Conservation (phyloP, 2,797 vertebrate genomes). For the Falco concolor region DNA sequence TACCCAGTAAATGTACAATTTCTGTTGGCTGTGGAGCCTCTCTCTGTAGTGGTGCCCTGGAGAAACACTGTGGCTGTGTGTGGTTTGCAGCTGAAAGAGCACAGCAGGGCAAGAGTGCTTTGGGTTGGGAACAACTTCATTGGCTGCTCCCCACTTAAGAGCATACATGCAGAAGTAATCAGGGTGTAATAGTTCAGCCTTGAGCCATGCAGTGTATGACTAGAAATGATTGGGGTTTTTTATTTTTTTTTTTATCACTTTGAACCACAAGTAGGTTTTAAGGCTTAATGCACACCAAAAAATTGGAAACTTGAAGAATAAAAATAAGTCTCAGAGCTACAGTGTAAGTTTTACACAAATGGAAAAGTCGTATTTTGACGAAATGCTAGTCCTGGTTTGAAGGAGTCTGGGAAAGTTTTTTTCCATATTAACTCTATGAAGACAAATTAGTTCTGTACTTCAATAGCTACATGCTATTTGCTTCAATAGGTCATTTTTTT, state of each 20-base stretch:
- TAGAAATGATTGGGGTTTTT: neutral
- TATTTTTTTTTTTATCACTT: neutral
- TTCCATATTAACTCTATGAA: neutral
- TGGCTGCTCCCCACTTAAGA: neutral
- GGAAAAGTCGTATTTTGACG: neutral
- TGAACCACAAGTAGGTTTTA: neutral
- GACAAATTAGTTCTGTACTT: neutral
- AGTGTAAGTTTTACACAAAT: neutral
- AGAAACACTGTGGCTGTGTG: neutral
- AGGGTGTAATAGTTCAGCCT: neutral
- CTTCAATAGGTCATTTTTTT: neutral
- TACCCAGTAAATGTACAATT: neutral
- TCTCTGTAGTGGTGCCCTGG: fast-evolving
- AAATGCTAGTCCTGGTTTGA: neutral
- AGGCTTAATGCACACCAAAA: neutral
- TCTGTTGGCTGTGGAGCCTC: neutral
- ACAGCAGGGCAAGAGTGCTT: neutral
- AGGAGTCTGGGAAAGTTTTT: neutral
- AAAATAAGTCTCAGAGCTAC: neutral
- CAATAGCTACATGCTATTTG: neutral
- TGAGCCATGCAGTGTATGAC: neutral
- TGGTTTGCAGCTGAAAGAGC: neutral
- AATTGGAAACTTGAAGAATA: neutral
- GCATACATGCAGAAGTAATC: neutral
- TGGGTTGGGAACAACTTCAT: neutral